phyloP scores from a whole-genome alignment of 2,888 invertebrate species.

The Papilio protenor region DNA sequence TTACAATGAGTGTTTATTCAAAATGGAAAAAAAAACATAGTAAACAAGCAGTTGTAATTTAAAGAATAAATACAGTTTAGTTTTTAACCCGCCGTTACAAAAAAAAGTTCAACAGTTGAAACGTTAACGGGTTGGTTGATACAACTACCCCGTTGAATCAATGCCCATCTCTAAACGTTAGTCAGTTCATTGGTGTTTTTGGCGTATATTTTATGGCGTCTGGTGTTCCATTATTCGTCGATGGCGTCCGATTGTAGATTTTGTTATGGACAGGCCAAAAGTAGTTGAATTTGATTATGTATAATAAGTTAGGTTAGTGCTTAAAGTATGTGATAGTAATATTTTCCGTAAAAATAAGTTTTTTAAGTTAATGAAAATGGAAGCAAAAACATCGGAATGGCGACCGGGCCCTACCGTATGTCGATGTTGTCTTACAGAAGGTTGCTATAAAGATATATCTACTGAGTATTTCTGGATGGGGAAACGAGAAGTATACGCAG shows the following conservation, averaged over 20 bases:
- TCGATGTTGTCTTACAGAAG: slow-evolving; percentile 76
- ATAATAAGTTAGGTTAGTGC: slow-evolving; percentile 42
- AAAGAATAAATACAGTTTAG: no score
- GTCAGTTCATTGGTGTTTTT: background rate
- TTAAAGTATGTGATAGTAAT: slow-evolving; percentile 52
- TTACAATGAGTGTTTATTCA: no score
- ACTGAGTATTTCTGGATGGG: slow-evolving; percentile 83
- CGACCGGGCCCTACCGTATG: slow-evolving; percentile 77
- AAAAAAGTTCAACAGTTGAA: no score
- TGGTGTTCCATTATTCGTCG: background rate
- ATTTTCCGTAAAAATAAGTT: slow-evolving; percentile 60
- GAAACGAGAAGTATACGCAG: slow-evolving; percentile 76
- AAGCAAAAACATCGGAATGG: slow-evolving; percentile 72
- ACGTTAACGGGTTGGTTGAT: background rate
- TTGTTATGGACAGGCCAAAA: slow-evolving; percentile 37
- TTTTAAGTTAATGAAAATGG: slow-evolving; percentile 62
- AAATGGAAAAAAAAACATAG: no score
- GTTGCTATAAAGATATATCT: slow-evolving; percentile 80
- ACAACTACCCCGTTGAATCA: background rate
- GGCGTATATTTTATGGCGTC: background rate
- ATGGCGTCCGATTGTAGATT: slow-evolving; percentile 32
- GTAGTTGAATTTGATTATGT: slow-evolving; percentile 45
- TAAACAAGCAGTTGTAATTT: no score
- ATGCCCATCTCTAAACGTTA: background rate
- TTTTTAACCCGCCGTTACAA: no score